Percentiles rank a stretch among this genome's conserved stretches.
Evolutionary conservation across 1,140 invertebrate species (phyloP).

Genomic region (Pantala flavescens): DNA sequence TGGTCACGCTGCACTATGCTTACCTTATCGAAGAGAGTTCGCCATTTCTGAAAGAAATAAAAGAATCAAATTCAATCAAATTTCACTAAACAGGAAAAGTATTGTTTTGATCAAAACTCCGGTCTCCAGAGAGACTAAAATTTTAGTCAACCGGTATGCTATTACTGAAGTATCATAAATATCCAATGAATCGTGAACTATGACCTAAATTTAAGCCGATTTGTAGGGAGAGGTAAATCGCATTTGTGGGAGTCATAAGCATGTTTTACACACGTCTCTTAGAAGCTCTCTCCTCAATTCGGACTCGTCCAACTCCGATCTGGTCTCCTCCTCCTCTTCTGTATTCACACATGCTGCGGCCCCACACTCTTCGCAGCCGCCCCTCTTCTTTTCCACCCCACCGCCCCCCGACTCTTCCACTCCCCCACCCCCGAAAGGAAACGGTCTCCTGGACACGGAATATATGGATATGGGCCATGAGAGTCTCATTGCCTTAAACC

Average conservation of each 20-base stretch:
- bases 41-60: not conserved
- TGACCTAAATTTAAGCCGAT: too few relatives aligned
- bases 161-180: too few relatives aligned
- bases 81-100: not conserved
- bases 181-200: too few relatives aligned
- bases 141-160: too few relatives aligned
- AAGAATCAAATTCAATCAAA: not conserved
- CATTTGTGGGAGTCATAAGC: too few relatives aligned
- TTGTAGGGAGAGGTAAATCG: too few relatives aligned
- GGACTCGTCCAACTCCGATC: not conserved
- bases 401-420: not conserved
- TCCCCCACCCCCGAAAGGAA: not conserved
- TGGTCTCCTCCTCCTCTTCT: not conserved
- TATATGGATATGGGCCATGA: constrained; percentile 9
- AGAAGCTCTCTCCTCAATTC: not conserved
- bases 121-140: too few relatives aligned
- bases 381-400: not conserved
- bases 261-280: not conserved
- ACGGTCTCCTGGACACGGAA: constrained; percentile 2
- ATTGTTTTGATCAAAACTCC: too few relatives aligned
- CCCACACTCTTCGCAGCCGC: not conserved
- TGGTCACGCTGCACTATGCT: not conserved
- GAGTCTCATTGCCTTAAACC: not conserved
- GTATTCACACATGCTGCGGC: not conserved
- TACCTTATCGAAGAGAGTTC: constrained; percentile 1